Evolutionary conservation across 2,797 vertebrate genomes (phyloP).

Genomic region (Urocyon cinereoargenteus): DNA sequence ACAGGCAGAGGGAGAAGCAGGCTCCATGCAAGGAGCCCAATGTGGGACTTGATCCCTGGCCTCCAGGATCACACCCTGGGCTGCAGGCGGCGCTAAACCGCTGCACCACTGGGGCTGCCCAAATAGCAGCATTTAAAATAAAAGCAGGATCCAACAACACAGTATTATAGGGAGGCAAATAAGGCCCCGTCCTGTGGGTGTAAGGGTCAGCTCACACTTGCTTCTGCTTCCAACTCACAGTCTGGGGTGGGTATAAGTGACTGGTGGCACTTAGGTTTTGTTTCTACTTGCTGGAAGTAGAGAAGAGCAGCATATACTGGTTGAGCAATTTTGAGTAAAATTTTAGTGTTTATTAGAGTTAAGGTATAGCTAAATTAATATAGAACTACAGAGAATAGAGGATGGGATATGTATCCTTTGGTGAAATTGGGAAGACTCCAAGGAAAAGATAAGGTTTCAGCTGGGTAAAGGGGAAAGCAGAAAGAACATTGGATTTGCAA

Average conservation of each 20-base stretch:
- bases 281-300: neutral
- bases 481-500: neutral
- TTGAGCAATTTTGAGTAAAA: neutral
- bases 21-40: too few species aligned
- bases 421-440: neutral
- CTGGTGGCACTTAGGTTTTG: neutral
- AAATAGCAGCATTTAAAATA: slow-evolving; percentile 33
- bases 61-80: too few species aligned
- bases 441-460: neutral
- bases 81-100: too few species aligned
- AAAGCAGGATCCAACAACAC: neutral
- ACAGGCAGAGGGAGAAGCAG: too few species aligned
- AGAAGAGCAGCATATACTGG: neutral
- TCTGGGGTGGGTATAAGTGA: neutral
- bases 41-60: too few species aligned
- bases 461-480: neutral
- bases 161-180: neutral
- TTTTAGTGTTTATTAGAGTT: neutral
- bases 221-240: neutral
- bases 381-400: neutral
- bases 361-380: neutral
- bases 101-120: too few species aligned
- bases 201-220: neutral
- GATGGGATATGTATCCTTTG: neutral
- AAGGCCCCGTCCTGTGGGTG: neutral